Evolutionary conservation across 2,113 vertebrate genomes (phyloP).

Genomic region (Cyanocitta stelleri): DNA sequence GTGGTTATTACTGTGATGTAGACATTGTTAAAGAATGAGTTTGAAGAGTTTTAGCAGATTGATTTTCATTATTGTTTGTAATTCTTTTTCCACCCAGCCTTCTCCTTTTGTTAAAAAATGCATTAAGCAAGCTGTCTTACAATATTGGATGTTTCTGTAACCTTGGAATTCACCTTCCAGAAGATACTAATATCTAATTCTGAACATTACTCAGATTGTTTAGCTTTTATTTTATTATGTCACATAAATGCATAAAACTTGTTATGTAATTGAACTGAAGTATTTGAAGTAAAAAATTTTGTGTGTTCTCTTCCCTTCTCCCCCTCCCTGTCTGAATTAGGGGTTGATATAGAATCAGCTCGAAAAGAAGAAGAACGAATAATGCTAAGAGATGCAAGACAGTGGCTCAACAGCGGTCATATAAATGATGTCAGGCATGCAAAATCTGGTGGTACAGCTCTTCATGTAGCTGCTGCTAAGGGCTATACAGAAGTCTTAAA

Average conservation of each 20-base stretch:
- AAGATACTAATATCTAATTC: accelerated
- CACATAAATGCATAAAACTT: not conserved
- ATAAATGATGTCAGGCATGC: constrained; percentile 90
- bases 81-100: accelerated
- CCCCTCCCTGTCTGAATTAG: constrained; percentile 48
- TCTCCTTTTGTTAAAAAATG: not conserved
- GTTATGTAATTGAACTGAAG: not conserved
- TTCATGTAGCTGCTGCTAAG: constrained; percentile 96
- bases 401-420: constrained; percentile 97
- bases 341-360: constrained; percentile 95
- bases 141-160: not conserved
- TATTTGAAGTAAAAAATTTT: not conserved
- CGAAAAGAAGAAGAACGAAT: constrained; percentile 96
- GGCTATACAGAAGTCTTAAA: constrained; percentile 99
- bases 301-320: not conserved
- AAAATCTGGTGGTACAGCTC: constrained; percentile 95
- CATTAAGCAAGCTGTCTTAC: not conserved
- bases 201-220: not conserved
- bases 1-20: not conserved
- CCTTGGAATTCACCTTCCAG: not conserved
- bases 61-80: not conserved
- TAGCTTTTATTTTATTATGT: not conserved
- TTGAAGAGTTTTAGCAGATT: not conserved
- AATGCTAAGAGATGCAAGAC: constrained; percentile 94
- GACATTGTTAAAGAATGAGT: not conserved